A percentile compares a stretch with the other conserved stretches of the same genome.
phyloP scores from a whole-genome alignment of 2,797 vertebrate genomes.

The Ctenochaetus hawaiiensis region DNA sequence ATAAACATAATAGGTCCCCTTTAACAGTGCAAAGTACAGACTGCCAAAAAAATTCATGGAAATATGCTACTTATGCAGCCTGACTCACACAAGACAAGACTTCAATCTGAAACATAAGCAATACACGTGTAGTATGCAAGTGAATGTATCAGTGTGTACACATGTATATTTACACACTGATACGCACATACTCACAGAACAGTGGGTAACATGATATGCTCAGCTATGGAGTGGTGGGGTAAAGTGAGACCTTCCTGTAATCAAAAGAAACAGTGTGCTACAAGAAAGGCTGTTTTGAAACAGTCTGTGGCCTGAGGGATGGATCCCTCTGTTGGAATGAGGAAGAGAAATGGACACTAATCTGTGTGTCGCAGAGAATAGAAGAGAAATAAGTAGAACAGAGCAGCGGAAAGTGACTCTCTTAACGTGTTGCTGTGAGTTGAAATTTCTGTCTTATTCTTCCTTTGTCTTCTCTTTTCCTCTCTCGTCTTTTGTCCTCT shows the following conservation, averaged over 20 bases:
- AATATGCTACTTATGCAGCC: slow-evolving; percentile 12
- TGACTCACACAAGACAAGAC: slow-evolving; percentile 6
- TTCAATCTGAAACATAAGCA: slow-evolving; percentile 37
- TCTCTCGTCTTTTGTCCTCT: slow-evolving; percentile 31
- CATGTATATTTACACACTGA: slow-evolving; percentile 38
- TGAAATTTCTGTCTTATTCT: slow-evolving; percentile 36
- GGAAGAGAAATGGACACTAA: slow-evolving; percentile 59
- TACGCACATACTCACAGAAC: slow-evolving; percentile 22
- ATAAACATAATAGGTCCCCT: slow-evolving; percentile 28
- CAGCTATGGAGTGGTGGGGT: slow-evolving; percentile 65
- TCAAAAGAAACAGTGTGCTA: slow-evolving; percentile 80
- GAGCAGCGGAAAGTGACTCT: slow-evolving; percentile 26
- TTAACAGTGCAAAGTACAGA: slow-evolving; percentile 2
- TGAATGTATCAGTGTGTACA: slow-evolving; percentile 24
- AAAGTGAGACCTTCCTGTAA: slow-evolving; percentile 82
- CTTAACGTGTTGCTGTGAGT: slow-evolving; percentile 17
- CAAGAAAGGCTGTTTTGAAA: slow-evolving; percentile 78
- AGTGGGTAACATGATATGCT: slow-evolving; percentile 66
- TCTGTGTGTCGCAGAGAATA: slow-evolving; percentile 48
- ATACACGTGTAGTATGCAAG: background rate
- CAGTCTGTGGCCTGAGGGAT: slow-evolving; percentile 64
- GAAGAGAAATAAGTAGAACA: slow-evolving; percentile 50
- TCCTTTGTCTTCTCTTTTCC: slow-evolving; percentile 37
- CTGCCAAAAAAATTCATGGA: slow-evolving; percentile 29
- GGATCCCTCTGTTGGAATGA: slow-evolving; percentile 71